These are phyloP conservation scores for Myocastor coypus DNA, from an alignment of 2,113 vertebrate genomes.

Conservation along the genomic window DNA sequence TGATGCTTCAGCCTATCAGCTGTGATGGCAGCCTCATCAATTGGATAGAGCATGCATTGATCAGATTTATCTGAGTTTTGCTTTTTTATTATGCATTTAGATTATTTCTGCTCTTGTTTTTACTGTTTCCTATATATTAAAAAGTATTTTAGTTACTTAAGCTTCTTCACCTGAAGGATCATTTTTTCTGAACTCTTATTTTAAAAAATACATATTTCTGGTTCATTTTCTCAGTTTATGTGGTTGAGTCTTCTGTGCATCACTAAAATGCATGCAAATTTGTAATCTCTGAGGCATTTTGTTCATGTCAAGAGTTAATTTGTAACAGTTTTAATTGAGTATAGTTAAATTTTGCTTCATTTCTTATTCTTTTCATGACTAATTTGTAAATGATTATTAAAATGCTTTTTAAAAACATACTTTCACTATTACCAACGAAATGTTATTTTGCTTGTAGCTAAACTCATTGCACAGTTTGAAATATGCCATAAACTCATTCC, in stretches of 20 bases:
- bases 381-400: not conserved
- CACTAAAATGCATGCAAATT: not conserved
- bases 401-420: not conserved
- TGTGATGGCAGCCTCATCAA: not conserved
- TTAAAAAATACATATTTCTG: not conserved
- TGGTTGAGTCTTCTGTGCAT: not conserved
- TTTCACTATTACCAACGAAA: not conserved
- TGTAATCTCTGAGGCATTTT: not conserved
- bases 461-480: not conserved
- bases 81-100: not conserved
- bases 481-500: not conserved
- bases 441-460: not conserved
- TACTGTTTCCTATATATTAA: not conserved
- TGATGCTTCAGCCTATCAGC: not conserved
- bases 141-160: not conserved
- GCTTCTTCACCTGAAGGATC: not conserved
- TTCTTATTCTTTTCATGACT: not conserved
- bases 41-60: not conserved
- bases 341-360: not conserved
- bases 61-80: not conserved
- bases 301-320: not conserved
- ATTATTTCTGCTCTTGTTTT: not conserved
- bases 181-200: not conserved
- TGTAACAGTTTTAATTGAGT: not conserved
- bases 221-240: not conserved